phyloP scores from a whole-genome alignment of 1,140 invertebrate species.

The Mizuhopecten yessoensis region DNA sequence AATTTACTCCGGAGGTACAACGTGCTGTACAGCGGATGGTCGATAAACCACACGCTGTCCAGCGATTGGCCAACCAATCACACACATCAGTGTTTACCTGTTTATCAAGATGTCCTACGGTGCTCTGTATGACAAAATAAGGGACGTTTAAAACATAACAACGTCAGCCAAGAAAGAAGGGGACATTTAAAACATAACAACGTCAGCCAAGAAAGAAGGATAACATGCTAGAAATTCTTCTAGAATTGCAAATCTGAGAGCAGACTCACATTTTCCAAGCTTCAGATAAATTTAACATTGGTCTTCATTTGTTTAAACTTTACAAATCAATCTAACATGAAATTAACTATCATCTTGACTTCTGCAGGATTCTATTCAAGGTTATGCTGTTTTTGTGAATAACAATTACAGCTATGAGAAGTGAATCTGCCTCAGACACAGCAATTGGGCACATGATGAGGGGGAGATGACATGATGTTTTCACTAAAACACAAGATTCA shows the following conservation, averaged over 20 bases:
- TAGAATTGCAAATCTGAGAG: neutral
- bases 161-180: neutral
- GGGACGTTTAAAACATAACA: conserved; percentile 4
- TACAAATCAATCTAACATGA: no score
- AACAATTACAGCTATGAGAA: neutral
- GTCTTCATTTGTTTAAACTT: neutral
- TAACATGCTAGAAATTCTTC: neutral
- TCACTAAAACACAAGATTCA: neutral
- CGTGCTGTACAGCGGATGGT: neutral
- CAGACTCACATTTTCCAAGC: neutral
- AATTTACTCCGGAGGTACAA: conserved; percentile 26
- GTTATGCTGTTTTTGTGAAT: no score
- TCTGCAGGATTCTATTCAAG: no score
- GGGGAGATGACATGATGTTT: neutral
- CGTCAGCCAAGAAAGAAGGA: neutral
- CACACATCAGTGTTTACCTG: conserved; percentile 48
- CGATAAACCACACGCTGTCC: neutral
- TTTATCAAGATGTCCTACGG: conserved; percentile 55
- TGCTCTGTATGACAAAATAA: conserved; percentile 45
- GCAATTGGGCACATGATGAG: neutral
- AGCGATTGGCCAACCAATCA: conserved; percentile 37
- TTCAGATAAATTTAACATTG: no score
- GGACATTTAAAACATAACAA: neutral
- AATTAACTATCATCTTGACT: no score
- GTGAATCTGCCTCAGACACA: conserved; percentile 19